Evolutionary conservation across 2,888 invertebrate species (phyloP).

Genomic region (Dryocosmus kuriphilus): DNA sequence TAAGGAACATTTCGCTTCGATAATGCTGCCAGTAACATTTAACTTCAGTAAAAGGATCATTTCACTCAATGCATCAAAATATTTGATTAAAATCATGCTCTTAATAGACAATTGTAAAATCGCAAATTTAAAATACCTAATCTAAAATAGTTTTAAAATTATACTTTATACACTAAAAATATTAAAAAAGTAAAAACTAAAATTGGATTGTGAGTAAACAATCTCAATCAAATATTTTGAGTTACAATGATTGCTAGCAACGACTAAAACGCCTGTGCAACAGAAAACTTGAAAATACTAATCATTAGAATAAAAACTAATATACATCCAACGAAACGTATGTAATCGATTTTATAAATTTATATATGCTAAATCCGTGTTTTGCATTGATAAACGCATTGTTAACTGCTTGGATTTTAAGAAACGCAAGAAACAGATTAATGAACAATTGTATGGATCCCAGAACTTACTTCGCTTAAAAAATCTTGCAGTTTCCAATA

Average conservation of each 20-base stretch:
- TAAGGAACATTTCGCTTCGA: slow-evolving; percentile 68
- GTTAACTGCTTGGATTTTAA: slow-evolving; percentile 21
- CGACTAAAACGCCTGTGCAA: slow-evolving; percentile 24
- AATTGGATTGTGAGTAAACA: not conserved
- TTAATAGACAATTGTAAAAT: not conserved
- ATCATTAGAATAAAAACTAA: slow-evolving; percentile 23
- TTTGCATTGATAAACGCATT: slow-evolving; percentile 36
- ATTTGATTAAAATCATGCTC: slow-evolving; percentile 1
- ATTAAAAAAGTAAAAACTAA: not conserved
- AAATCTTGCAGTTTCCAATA: slow-evolving; percentile 1
- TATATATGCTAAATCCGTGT: slow-evolving; percentile 29
- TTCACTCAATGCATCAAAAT: not conserved
- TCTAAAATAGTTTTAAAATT: not conserved
- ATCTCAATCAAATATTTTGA: not conserved
- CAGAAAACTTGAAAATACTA: slow-evolving; percentile 15
- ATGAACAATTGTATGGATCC: not conserved
- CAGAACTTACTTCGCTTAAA: not conserved
- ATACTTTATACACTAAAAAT: not conserved
- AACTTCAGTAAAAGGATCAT: slow-evolving; percentile 39
- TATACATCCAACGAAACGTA: slow-evolving; percentile 15
- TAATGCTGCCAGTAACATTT: slow-evolving; percentile 52
- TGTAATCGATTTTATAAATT: slow-evolving; percentile 5
- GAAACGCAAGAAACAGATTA: slow-evolving; percentile 29
- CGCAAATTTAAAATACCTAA: slow-evolving; percentile 1
- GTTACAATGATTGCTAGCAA: slow-evolving; percentile 6